These are phyloP conservation scores for Dasyurus viverrinus DNA, from an alignment of 2,113 vertebrate species.

Conservation along the genomic window DNA sequence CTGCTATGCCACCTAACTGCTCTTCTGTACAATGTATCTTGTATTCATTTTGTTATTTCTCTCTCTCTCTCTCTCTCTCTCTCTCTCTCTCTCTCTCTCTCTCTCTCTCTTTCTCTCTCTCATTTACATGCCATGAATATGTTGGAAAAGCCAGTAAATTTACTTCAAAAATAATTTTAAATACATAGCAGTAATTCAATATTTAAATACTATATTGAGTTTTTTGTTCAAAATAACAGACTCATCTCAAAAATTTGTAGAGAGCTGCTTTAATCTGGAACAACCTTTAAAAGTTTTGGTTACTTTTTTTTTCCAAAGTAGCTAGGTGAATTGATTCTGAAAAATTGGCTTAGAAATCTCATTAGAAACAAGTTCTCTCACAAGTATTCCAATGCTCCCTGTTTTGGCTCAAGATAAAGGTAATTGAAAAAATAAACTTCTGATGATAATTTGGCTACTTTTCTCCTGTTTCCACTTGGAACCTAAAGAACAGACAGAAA, in stretches of 20 bases:
- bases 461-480: background rate
- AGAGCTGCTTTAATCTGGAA: background rate
- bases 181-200: background rate
- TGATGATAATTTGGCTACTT: background rate
- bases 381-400: background rate
- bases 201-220: background rate
- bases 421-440: background rate
- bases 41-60: background rate
- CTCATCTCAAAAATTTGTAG: background rate
- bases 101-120: too few species aligned
- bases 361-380: slow-evolving; percentile 2
- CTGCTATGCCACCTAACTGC: background rate
- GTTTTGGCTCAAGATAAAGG: background rate
- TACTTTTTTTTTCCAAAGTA: background rate
- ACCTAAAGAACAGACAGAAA: background rate
- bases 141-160: background rate
- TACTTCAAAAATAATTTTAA: background rate
- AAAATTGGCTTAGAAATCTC: background rate
- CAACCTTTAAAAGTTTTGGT: background rate
- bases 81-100: too few species aligned
- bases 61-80: too few species aligned
- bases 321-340: background rate
- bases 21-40: background rate
- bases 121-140: background rate
- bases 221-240: background rate